Conservation (phyloP, 2,113 vertebrate genomes). For the Narcine bancroftii region DNA sequence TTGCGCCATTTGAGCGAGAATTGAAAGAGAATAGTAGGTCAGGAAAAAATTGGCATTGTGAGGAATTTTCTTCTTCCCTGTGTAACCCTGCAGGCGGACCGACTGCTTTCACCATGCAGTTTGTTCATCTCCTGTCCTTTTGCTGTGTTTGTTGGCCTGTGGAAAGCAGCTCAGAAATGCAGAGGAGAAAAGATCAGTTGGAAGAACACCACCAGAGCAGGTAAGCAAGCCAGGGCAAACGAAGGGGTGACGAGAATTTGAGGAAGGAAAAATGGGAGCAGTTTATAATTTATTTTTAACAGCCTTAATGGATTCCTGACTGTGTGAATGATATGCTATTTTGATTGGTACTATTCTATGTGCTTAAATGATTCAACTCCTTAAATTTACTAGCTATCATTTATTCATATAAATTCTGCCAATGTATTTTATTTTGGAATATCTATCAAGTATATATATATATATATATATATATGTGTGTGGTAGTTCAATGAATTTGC, state of each 20-base stretch:
- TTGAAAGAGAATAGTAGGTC: slow-evolving; percentile 53
- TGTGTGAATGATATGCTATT: neutral
- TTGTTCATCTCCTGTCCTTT: slow-evolving; percentile 64
- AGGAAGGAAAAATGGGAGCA: neutral
- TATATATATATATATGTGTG: neutral
- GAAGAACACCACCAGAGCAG: slow-evolving; percentile 66
- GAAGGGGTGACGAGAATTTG: neutral
- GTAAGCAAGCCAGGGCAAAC: slow-evolving; percentile 49
- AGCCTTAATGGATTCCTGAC: neutral
- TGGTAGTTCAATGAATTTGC: neutral
- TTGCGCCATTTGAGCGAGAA: slow-evolving; percentile 47
- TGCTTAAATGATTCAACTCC: neutral
- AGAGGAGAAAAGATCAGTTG: slow-evolving; percentile 50
- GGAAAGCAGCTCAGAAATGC: slow-evolving; percentile 54
- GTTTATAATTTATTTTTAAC: neutral
- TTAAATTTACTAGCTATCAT: neutral
- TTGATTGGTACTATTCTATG: neutral
- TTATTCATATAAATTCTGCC: neutral
- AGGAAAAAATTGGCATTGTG: slow-evolving; percentile 51
- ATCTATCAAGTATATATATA: neutral
- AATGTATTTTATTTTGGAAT: neutral
- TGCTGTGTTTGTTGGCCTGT: slow-evolving; percentile 61
- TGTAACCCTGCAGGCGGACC: neutral
- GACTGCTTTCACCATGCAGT: slow-evolving; percentile 55
- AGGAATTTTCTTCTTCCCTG: slow-evolving; percentile 43